These are phyloP conservation scores for Xiphydria camelus DNA, from an alignment of 2,888 invertebrate species.

Conservation along the genomic window DNA sequence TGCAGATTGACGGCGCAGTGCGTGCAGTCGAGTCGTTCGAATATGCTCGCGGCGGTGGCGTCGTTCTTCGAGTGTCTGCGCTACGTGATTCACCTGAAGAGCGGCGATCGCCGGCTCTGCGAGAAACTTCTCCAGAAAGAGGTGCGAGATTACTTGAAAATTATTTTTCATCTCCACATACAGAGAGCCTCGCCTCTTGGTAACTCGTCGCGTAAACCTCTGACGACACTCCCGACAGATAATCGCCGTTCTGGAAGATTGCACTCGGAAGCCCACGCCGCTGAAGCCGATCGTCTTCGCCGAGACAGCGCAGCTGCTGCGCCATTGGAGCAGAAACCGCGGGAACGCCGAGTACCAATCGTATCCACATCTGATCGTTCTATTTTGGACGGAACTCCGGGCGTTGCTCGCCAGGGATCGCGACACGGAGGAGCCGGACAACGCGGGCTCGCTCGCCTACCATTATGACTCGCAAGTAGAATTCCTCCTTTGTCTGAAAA, in stretches of 20 bases:
- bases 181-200: too few relatives aligned
- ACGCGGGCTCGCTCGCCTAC: constrained; percentile 21
- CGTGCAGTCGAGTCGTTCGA: constrained; percentile 67
- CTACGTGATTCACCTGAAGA: constrained; percentile 63
- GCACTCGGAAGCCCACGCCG: constrained; percentile 54
- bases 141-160: too few relatives aligned
- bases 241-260: constrained; percentile 59
- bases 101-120: constrained; percentile 56
- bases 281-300: constrained; percentile 59
- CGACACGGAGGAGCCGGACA: constrained; percentile 24
- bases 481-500: constrained; percentile 58
- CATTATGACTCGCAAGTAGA: constrained; percentile 55
- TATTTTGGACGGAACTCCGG: constrained; percentile 56
- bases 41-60: constrained; percentile 68
- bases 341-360: constrained; percentile 41
- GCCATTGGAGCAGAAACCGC: constrained; percentile 63
- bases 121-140: constrained; percentile 53
- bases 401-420: constrained; percentile 43
- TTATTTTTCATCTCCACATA: too few relatives aligned
- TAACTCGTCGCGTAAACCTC: too few relatives aligned
- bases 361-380: constrained; percentile 49
- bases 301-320: constrained; percentile 60
- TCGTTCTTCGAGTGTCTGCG: constrained; percentile 77
- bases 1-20: constrained; percentile 66
- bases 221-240: constrained; percentile 54